These are phyloP conservation scores for Argynnis bischoffii DNA, from an alignment of 2,888 invertebrate genomes.

Conservation along the genomic window DNA sequence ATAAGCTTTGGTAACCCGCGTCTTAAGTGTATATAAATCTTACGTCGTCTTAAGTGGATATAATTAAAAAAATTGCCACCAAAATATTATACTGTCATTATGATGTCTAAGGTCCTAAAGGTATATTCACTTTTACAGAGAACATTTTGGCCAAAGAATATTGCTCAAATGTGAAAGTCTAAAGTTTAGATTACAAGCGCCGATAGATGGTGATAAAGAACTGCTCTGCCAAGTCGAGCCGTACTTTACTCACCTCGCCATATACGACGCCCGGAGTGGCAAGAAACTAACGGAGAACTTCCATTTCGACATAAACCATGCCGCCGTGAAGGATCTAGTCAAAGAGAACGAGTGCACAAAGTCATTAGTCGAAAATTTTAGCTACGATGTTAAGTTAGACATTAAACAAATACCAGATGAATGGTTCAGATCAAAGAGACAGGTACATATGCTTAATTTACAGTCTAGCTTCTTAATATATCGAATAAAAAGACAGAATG, in stretches of 20 bases:
- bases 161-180: constrained; percentile 92
- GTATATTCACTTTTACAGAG: constrained; percentile 68
- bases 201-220: constrained; percentile 88
- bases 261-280: constrained; percentile 94
- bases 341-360: constrained; percentile 73
- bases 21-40: no score
- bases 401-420: constrained; percentile 88
- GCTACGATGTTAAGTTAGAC: constrained; percentile 82
- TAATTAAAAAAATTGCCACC: no score
- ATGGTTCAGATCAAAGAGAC: constrained; percentile 87
- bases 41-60: no score
- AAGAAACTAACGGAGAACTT: constrained; percentile 96
- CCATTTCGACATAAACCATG: constrained; percentile 92
- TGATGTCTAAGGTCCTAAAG: no score
- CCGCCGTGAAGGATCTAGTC: constrained; percentile 84
- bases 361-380: constrained; percentile 78
- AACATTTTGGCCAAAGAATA: constrained; percentile 93
- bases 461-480: no score
- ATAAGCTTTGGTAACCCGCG: no score
- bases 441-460: constrained; percentile 61
- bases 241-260: constrained; percentile 93
- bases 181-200: constrained; percentile 92
- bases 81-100: no score
- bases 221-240: constrained; percentile 94
- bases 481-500: no score